A percentile compares a stretch with the other conserved stretches of the same genome.
Evolutionary conservation across 2,797 vertebrate species (phyloP).

Genomic region (Megalops cyprinoides): DNA sequence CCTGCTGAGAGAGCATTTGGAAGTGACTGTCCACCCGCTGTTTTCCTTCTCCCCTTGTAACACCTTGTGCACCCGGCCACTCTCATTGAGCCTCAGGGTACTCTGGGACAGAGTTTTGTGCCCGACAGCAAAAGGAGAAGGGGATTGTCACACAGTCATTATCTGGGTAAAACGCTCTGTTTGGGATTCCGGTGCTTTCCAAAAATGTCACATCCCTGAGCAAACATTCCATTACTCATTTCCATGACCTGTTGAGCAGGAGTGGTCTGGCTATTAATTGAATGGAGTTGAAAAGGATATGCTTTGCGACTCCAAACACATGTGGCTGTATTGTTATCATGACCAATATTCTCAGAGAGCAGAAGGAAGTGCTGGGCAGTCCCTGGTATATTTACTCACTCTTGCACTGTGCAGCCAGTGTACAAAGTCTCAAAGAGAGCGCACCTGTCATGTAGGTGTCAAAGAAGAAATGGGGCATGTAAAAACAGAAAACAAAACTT

Average conservation of each 20-base stretch:
- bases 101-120: constrained; percentile 26
- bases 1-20: constrained; percentile 35
- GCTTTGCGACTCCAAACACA: constrained; percentile 21
- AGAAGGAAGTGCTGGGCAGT: constrained; percentile 4
- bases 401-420: constrained; percentile 16
- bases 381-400: background rate
- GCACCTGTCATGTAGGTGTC: constrained; percentile 27
- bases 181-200: background rate
- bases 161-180: background rate
- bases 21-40: constrained; percentile 15
- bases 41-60: too few species aligned
- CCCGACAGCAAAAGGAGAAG: constrained; percentile 19
- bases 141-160: background rate
- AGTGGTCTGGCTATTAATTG: constrained; percentile 26
- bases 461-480: constrained; percentile 29
- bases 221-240: constrained; percentile 13
- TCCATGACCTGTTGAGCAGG: constrained; percentile 15
- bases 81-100: constrained; percentile 26
- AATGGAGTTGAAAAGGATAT: constrained; percentile 5
- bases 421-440: constrained; percentile 16
- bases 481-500: constrained; percentile 22
- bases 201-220: background rate
- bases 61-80: too few species aligned
- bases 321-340: constrained; percentile 12
- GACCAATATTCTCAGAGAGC: constrained; percentile 17